phyloP scores from a whole-genome alignment of 2,797 vertebrate species.

The Coregonus ussuriensis region DNA sequence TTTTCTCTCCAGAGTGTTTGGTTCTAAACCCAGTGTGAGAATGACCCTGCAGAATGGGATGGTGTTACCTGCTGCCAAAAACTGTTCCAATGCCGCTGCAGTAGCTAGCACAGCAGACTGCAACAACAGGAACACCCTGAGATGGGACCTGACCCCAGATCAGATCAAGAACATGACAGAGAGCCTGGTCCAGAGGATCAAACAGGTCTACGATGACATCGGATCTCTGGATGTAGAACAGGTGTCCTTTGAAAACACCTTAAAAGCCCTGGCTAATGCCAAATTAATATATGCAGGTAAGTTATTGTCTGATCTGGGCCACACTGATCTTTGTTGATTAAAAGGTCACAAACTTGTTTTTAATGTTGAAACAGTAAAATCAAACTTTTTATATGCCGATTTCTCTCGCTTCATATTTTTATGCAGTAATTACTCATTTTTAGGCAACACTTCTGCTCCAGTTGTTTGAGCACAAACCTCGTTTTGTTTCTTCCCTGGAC shows the following conservation, averaged over 20 bases:
- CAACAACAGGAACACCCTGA: constrained; percentile 68
- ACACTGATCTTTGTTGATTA: not conserved
- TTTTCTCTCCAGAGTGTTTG: constrained; percentile 59
- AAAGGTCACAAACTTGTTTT: not conserved
- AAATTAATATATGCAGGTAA: constrained; percentile 89
- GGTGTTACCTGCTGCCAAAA: constrained; percentile 45
- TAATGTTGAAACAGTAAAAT: not conserved
- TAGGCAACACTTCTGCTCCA: too few species aligned
- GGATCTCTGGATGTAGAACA: constrained; percentile 76
- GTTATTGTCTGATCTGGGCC: constrained; percentile 25
- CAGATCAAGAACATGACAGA: constrained; percentile 82
- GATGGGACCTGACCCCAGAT: constrained; percentile 90
- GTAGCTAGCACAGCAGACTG: not conserved
- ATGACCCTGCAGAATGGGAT: constrained; percentile 81
- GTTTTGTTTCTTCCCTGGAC: too few species aligned
- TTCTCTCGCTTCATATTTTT: too few species aligned
- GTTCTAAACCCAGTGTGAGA: constrained; percentile 62
- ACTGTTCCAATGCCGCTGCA: constrained; percentile 41
- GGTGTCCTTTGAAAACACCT: constrained; percentile 86
- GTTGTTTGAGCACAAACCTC: too few species aligned
- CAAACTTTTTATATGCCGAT: too few species aligned
- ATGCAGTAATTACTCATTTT: too few species aligned
- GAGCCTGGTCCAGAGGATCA: constrained; percentile 81
- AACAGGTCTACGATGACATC: constrained; percentile 80
- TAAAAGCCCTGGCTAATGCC: constrained; percentile 80